Conservation (phyloP, 1,140 invertebrate species). For the Trichoplusia ni region DNA sequence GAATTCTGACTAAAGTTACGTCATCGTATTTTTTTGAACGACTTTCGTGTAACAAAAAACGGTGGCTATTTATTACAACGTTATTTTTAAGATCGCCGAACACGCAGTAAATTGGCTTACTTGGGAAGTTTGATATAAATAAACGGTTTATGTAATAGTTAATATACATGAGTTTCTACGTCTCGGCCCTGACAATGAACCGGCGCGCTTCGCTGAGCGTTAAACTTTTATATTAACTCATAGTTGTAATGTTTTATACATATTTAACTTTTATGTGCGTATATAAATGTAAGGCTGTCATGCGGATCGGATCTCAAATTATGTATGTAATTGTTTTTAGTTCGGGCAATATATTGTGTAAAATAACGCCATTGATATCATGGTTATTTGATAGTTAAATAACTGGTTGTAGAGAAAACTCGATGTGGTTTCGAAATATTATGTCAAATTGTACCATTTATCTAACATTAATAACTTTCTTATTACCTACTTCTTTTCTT, state of each 20-base stretch:
- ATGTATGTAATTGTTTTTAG: too few relatives aligned
- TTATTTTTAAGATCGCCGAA: not conserved
- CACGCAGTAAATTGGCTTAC: too few relatives aligned
- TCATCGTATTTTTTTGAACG: not conserved
- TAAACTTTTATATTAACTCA: conserved; percentile 19
- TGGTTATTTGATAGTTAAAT: too few relatives aligned
- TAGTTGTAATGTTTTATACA: conserved; percentile 8
- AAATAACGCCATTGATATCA: too few relatives aligned
- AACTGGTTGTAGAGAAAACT: too few relatives aligned
- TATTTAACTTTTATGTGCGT: conserved; percentile 2
- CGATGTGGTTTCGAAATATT: too few relatives aligned
- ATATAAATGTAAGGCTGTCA: too few relatives aligned
- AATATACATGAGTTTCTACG: not conserved
- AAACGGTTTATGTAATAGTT: not conserved
- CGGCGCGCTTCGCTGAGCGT: conserved; percentile 18
- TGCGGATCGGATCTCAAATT: too few relatives aligned
- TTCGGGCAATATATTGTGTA: too few relatives aligned
- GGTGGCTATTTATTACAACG: not conserved
- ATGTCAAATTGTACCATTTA: too few relatives aligned
- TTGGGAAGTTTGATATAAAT: not conserved
- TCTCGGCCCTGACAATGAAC: conserved; percentile 49
- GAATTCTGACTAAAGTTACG: not conserved
- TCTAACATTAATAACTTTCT: too few relatives aligned
- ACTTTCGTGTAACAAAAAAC: not conserved
- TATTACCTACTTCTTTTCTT: too few relatives aligned